Percentiles rank a stretch among this genome's conserved stretches.
phyloP scores from a whole-genome alignment of 2,113 vertebrate species.

The Trematomus loennbergii region DNA sequence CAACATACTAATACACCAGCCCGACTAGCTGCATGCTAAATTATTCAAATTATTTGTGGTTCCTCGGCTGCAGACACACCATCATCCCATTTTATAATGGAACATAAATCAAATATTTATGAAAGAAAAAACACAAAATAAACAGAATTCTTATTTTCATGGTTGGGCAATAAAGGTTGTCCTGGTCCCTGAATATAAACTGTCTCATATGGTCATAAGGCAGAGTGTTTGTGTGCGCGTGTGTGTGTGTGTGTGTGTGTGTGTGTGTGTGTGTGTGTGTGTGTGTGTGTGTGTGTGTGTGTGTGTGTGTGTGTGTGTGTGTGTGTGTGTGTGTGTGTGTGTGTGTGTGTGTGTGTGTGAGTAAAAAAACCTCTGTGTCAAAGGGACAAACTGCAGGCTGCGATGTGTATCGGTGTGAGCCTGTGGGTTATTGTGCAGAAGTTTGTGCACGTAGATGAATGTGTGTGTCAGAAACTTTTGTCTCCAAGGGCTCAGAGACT shows the following conservation, averaged over 20 bases:
- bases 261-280: background rate
- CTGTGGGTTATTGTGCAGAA: conserved; percentile 9
- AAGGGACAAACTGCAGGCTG: conserved; percentile 44
- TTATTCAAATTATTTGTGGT: conserved; percentile 70
- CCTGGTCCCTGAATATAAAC: conserved; percentile 58
- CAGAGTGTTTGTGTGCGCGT: conserved; percentile 22
- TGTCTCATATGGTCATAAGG: conserved; percentile 53
- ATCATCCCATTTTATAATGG: conserved; percentile 59
- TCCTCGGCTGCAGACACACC: conserved; percentile 56
- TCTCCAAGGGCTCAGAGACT: conserved; percentile 50
- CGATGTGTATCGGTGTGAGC: conserved; percentile 10
- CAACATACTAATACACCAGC: conserved; percentile 23
- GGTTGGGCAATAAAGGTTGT: conserved; percentile 54
- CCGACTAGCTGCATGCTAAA: conserved; percentile 52
- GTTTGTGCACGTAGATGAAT: background rate
- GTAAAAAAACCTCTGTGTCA: conserved; percentile 12
- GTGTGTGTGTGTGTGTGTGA: background rate
- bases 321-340: background rate
- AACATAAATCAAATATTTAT: conserved; percentile 75
- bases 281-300: conserved; percentile 3
- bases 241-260: conserved; percentile 1
- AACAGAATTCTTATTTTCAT: conserved; percentile 70
- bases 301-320: conserved; percentile 6
- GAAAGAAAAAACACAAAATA: conserved; percentile 68
- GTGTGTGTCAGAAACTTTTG: conserved; percentile 51